Evolutionary conservation across 2,797 vertebrate genomes (phyloP), one percentile per base, ranked within the genome.

Genomic region (Etheostoma perlongum): DNA sequence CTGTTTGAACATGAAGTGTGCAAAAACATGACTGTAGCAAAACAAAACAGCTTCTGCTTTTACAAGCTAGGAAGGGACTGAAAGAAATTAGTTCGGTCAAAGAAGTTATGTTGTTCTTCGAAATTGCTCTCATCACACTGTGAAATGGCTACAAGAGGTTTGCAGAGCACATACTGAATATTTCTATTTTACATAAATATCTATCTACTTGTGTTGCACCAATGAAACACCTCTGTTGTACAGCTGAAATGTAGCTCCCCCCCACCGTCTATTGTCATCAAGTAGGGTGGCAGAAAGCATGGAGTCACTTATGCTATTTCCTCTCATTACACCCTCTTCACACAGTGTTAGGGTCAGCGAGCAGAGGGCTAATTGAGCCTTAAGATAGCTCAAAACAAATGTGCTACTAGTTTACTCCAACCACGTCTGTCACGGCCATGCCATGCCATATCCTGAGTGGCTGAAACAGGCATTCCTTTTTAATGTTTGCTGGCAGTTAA

Each of bases 321-420:
- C 85, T 88, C 64, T 87, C 83, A 82, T 88, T 88, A 83, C 79
- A 83, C 51, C 58, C 72, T 81, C 72, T 64, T 85, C 72, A 76
- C 51, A 64, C 55, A 57, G 64, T n/a, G 67, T 67, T 72, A 40
- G 78, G 84, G 85, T 85, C 78, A 85, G 51, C 2, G 19, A 76
- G 73, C 79, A 81, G 5, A 52, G 61, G 58, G 47, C 51, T 85
- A 87, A 86, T 84, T 88, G 76, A 87, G 33, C 79, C 74, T 89
- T 79, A 70, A 69, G 72, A 76, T 67, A 58, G 61, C 30, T 23
- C 46, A 55, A 60, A 68, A 54, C 44, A 85, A 90, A 91, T 69
- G 60, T 82, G 70, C 83, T 83, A 76, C 74, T 52, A 73, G 83
- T 83, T 85, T 74, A 49, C 76, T 81, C 72, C 27, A 23, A 72